A percentile compares a stretch with the other conserved stretches of the same genome.
Evolutionary conservation across 2,888 invertebrate genomes (phyloP).

Genomic region (Digitonthophagus gazella): DNA sequence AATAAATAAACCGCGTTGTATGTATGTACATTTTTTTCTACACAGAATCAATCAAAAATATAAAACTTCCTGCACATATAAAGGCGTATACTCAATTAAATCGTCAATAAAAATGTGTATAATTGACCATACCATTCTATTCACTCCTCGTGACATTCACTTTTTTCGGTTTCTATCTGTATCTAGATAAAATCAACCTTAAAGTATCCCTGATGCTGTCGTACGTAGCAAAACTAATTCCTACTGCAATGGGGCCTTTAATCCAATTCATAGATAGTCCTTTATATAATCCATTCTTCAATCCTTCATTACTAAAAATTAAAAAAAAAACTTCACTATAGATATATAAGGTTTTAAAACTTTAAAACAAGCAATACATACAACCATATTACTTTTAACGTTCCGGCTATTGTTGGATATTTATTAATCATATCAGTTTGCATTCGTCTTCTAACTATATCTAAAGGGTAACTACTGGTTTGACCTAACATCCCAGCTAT

Average conservation of each 20-base stretch:
- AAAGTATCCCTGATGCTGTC: constrained; percentile 71
- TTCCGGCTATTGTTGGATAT: constrained; percentile 65
- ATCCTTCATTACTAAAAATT: constrained; percentile 76
- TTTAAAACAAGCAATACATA: constrained; percentile 47
- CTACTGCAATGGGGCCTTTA: constrained; percentile 86
- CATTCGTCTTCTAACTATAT: constrained; percentile 75
- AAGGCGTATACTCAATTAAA: background rate
- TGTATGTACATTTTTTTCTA: constrained; percentile 8
- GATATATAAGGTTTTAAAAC: background rate
- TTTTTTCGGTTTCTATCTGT: constrained; percentile 4
- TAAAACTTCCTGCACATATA: background rate
- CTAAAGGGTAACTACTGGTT: constrained; percentile 93
- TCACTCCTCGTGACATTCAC: background rate
- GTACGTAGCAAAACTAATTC: constrained; percentile 95
- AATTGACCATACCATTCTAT: background rate
- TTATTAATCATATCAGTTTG: constrained; percentile 59
- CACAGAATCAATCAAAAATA: constrained; percentile 10
- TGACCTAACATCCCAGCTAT: constrained; percentile 92
- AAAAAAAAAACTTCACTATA: constrained; percentile 5
- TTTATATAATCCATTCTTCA: constrained; percentile 89
- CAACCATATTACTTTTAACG: constrained; percentile 69
- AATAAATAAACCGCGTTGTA: constrained; percentile 22
- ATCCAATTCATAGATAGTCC: constrained; percentile 99
- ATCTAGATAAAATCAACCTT: constrained; percentile 44
- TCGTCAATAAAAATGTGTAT: background rate